Evolutionary conservation across 2,113 vertebrate species (phyloP).

Genomic region (Setophaga petechia): DNA sequence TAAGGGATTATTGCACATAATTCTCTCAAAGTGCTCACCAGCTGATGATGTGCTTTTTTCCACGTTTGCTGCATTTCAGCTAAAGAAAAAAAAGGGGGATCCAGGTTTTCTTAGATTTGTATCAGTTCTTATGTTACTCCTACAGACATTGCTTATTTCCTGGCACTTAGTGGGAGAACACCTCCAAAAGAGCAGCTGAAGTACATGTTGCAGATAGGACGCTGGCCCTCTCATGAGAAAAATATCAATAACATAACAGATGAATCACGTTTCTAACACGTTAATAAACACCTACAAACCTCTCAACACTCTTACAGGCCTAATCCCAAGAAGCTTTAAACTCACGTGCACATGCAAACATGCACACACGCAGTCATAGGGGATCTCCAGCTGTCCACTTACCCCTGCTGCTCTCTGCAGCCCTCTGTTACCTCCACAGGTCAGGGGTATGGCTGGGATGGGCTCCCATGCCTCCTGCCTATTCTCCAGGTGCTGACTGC

Average conservation of each 20-base stretch:
- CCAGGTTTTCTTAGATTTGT: not conserved
- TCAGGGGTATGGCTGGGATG: accelerated
- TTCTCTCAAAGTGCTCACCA: not conserved
- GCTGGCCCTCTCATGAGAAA: not conserved
- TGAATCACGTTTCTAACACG: not conserved
- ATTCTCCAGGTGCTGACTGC: not conserved
- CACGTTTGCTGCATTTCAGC: not conserved
- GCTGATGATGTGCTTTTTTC: not conserved
- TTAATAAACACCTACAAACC: not conserved
- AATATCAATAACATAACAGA: not conserved
- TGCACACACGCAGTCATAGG: accelerated
- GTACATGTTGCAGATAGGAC: not conserved
- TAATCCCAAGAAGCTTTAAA: not conserved
- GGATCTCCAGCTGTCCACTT: not conserved
- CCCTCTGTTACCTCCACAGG: accelerated
- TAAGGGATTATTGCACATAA: not conserved
- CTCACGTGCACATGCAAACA: accelerated
- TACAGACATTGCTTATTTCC: not conserved
- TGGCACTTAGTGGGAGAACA: not conserved
- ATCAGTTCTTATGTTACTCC: not conserved
- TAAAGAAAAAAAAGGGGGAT: not conserved
- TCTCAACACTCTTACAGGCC: not conserved
- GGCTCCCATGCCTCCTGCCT: not conserved
- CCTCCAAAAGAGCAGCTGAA: not conserved
- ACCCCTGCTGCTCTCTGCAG: not conserved